Base-by-base conservation (phyloP, 2,797 vertebrate species). In the Enteromius argenteus region DNA sequence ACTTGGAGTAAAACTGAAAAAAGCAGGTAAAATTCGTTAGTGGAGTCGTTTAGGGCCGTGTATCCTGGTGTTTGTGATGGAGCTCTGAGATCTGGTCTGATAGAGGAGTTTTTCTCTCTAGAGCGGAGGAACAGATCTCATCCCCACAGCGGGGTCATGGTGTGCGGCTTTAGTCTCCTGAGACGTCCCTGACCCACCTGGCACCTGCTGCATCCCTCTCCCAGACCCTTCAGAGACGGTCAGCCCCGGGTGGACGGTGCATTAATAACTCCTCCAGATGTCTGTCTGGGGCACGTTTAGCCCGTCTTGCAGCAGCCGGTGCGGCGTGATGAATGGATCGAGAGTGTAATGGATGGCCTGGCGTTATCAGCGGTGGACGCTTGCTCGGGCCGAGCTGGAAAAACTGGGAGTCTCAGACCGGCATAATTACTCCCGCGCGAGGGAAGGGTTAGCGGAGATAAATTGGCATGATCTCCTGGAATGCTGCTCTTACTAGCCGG, bases 361-460 rank as follows among this genome's bases (percentile, higher is more conserved):
- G 15, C 42, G 64, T 85, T 85, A 86, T 87, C 46, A 78, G 84
- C 81, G 3, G 13, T 8, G 87, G 89, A 90, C 82, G 84, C 90
- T 90, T 35, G 76, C 68, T 90, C 90, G 72, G 90, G 69, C 72
- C 58, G 79, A 83, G 76, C 5, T 15, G 83, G 75, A 86, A 82
- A 90, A 91, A 89, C 84, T 84, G 87, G 84, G 88, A 89, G 89
- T 86, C 86, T 88, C 58, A 87, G 76, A 90, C 80, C 89, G 79
- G 85, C 56, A 32, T 89, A 90, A 89, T 90, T 88, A 87, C 79
- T 85, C 89, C 85, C 72, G 14, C 5, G 49, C 68, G 86, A 73
- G 39, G 51, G 27, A 67, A 78, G 85, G 62, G 79, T 85, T 84
- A 84, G 81, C 74, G 5, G 82, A 86, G 89, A 88, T 87, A 81